Conservation (phyloP, 1,140 invertebrate species). For the Drosophila asahinai region DNA sequence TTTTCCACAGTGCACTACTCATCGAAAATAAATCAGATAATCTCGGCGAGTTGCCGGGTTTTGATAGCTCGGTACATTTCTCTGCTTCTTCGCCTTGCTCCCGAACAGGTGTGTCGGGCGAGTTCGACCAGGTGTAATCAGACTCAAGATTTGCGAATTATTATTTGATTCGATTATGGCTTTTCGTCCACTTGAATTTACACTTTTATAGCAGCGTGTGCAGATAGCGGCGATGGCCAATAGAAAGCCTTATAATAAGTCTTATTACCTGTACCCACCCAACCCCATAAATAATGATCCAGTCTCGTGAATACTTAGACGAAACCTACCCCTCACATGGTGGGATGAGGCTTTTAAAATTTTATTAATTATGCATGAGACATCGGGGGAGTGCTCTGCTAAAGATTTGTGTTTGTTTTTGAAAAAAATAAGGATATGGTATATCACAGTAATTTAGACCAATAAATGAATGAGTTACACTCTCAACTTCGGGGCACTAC, state of each 20-base stretch:
- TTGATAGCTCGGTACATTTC: constrained; percentile 67
- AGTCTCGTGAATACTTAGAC: constrained; percentile 3
- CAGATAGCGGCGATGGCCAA: constrained; percentile 40
- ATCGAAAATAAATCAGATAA: constrained; percentile 34
- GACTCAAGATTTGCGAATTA: constrained; percentile 30
- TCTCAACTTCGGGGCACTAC: background rate
- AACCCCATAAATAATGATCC: background rate
- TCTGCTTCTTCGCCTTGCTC: constrained; percentile 48
- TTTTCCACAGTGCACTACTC: constrained; percentile 20
- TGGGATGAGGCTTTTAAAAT: constrained; percentile 39
- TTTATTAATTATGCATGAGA: constrained; percentile 42
- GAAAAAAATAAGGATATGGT: background rate
- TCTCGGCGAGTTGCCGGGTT: constrained; percentile 8
- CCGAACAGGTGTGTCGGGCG: constrained; percentile 62
- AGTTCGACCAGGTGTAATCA: constrained; percentile 44
- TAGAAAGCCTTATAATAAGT: constrained; percentile 19
- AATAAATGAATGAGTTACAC: constrained; percentile 21
- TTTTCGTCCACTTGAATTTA: constrained; percentile 40
- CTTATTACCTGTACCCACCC: no score
- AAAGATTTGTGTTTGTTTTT: constrained; percentile 5
- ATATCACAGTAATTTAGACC: constrained; percentile 63
- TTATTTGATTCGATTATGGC: constrained; percentile 56
- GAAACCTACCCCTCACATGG: constrained; percentile 14
- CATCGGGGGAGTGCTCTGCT: background rate
- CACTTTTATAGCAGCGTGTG: constrained; percentile 26